Percentiles rank a stretch among this genome's conserved stretches.
phyloP scores from a whole-genome alignment of 2,888 invertebrate species.

The Autographa pulchrina region DNA sequence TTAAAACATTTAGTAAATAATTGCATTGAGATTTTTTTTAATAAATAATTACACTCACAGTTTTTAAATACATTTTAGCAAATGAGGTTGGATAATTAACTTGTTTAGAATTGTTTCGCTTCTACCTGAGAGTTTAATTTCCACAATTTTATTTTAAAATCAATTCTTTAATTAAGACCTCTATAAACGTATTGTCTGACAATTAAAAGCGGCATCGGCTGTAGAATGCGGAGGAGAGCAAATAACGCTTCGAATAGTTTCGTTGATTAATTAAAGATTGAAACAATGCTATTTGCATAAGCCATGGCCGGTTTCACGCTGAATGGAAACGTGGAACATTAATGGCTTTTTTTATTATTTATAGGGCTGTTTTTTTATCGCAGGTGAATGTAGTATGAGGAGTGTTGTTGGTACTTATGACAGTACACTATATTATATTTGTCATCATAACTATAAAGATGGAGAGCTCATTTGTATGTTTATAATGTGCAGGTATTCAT shows the following conservation, averaged over 20 bases:
- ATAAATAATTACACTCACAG: too few species aligned
- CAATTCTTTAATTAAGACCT: conserved; percentile 7
- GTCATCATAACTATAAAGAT: too few species aligned
- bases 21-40: too few species aligned
- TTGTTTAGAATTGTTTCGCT: background rate
- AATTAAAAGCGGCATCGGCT: conserved; percentile 7
- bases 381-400: background rate
- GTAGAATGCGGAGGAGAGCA: background rate
- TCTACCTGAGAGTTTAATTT: background rate
- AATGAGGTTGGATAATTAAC: too few species aligned
- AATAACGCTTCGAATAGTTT: conserved; percentile 26
- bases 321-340: background rate
- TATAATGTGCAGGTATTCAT: too few species aligned
- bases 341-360: background rate
- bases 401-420: background rate
- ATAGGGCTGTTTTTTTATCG: background rate
- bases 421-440: background rate
- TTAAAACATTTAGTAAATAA: too few species aligned
- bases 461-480: too few species aligned
- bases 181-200: conserved; percentile 6
- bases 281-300: conserved; percentile 29
- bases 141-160: background rate
- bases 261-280: conserved; percentile 40
- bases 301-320: background rate
- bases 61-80: too few species aligned